Evolutionary conservation across 1,140 invertebrate genomes (phyloP), one percentile per base, ranked within the genome.

Genomic region (Sycophaga agraensis): DNA sequence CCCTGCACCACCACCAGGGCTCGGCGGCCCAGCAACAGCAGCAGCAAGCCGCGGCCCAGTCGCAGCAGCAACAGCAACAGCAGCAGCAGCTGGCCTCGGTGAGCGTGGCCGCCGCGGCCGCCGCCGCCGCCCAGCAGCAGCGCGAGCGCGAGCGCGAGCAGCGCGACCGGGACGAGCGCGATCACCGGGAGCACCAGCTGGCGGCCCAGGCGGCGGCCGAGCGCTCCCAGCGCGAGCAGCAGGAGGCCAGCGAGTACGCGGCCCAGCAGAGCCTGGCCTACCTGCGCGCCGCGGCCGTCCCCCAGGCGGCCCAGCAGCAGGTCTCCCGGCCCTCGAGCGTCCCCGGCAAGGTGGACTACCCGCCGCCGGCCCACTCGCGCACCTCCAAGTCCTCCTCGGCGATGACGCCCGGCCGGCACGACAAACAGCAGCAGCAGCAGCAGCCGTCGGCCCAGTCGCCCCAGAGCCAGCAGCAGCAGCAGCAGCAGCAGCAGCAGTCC

Each of bases 261-360:
- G 53, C 51, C 8, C 62, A 64, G 42, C 62, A 59, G 21, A 54
- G 43, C 14, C 19, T 64, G 26, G 68, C 75, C 40, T 80, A 78
- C 48, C 79, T 78, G 40, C 7, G 62, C 3, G 76, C 76, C 4
- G 67, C 75, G 4, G 67, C 74, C 1, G 70, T 72, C 4, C 74
- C 74, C 48, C 69, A 72, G 24, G 60, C 70, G n/a, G 42, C 72
- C 66, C 77, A 78, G 68, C 77, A 79, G 76, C 54, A 81, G 79
- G 74, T 79, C 7, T 72, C 77, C 5, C 69, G 82, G 63, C 78
- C 82, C 14, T 77, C 82, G 19, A 82, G 77, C 70, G 78, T 83
- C 54, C 79, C 82, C 59, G 74, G 75, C 56, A 84, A 84, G 76
- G 78, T 82, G 2, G 85, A 86, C 1, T 86, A 86, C 57, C 85